Percentiles rank a stretch among this genome's conserved stretches.
phyloP scores from a whole-genome alignment of 2,888 invertebrate genomes.

The Sepiola atlantica region DNA sequence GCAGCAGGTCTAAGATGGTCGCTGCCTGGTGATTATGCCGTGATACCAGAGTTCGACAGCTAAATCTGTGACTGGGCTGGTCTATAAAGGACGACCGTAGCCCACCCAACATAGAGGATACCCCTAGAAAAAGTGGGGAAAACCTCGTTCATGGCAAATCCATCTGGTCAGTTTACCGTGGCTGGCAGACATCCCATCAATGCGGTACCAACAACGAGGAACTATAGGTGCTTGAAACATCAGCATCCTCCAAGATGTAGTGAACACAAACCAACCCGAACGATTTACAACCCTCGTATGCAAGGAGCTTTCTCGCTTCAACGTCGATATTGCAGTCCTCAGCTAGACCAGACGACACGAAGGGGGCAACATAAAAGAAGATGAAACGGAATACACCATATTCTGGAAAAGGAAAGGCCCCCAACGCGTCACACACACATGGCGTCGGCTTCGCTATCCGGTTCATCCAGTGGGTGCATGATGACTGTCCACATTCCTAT shows the following conservation, averaged over 20 bases:
- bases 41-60: no score
- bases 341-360: not conserved
- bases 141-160: no score
- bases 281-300: not conserved
- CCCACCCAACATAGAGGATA: no score
- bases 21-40: not conserved
- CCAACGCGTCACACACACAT: not conserved
- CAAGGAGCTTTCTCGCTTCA: not conserved
- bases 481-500: no score
- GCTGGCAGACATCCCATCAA: no score
- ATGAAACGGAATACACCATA: not conserved
- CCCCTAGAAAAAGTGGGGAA: no score
- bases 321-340: not conserved
- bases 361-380: not conserved
- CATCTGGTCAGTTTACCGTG: no score
- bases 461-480: not conserved
- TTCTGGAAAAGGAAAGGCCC: no score
- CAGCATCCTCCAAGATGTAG: not conserved
- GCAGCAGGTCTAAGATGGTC: not conserved
- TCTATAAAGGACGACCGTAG: no score
- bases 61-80: no score
- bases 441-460: not conserved
- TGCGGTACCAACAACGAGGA: no score
- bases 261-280: not conserved
- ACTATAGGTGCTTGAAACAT: no score